Base-by-base conservation (phyloP, 2,113 vertebrate species). In the Barnardius zonarius region DNA sequence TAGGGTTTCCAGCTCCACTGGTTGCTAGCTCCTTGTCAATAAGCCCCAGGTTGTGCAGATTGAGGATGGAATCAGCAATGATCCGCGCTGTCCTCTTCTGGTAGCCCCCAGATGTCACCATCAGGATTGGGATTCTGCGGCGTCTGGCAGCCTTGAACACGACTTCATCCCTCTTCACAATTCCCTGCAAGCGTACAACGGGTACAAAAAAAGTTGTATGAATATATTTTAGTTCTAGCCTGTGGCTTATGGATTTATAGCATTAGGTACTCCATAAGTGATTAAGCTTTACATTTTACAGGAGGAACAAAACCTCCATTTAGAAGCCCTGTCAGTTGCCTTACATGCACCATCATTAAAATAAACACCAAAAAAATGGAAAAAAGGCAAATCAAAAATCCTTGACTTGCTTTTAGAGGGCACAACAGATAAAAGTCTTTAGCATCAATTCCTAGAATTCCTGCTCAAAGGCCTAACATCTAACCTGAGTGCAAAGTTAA, bases 1-100 rank as follows among this genome's bases (percentile, higher is more conserved):
- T 87, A 13, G 97, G 97, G 7, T 89, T 96, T 41, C 94, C 97
- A 11, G 97, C 95, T 37, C 77, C 97, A 3, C 97, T 90, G 10
- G 62, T 13, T 17, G 91, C 14, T 39, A 95, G 35, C 54, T n/a
- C 67, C 31, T 85, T 94, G 82, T 75, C 97, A 57, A 99, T 99
- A 72, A 99, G 98, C 31, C 98, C 98, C 91, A 98, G 96, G 82
- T 33, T 86, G 30, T 98, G 98, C 93, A 99, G 62, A 92, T 99
- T 99, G n/a, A 99, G 98, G 94, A 99, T 99, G 92, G 99, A 99
- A 97, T 99, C 99, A 0, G 99, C 99, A 22, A 99, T 99, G 96
- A 99, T 99, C 19, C 99, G 98, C 0, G 99, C 99, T 0, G 99
- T 99, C 85, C 98, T 98, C 97, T 99, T 99, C 98, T 99, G 99